A percentile compares a stretch with the other conserved stretches of the same genome.
These are phyloP conservation scores for Chloebia gouldiae DNA, from an alignment of 2,113 vertebrate species.

Conservation along the genomic window DNA sequence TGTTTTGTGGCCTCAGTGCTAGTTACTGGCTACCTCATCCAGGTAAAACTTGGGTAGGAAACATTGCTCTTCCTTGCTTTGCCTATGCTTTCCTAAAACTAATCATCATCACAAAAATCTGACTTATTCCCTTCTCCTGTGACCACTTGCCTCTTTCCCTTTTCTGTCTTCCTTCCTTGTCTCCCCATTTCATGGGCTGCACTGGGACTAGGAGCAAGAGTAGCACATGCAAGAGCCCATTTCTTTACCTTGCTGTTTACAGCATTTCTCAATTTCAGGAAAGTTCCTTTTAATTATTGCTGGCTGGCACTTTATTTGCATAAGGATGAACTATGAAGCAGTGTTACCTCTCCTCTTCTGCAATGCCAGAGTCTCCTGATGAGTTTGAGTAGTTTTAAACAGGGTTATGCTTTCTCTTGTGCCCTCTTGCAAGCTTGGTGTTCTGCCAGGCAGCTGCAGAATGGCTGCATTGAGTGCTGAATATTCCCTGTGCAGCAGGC, in stretches of 20 bases:
- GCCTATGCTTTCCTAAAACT: not conserved
- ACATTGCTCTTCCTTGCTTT: not conserved
- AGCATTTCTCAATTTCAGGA: not conserved
- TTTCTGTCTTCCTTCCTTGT: not conserved
- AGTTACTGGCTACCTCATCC: not conserved
- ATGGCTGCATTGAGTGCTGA: not conserved
- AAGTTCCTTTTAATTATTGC: not conserved
- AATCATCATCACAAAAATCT: accelerated
- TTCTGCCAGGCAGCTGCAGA: constrained; percentile 8
- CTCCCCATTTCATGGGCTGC: not conserved
- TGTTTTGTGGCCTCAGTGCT: not conserved
- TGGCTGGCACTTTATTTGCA: not conserved
- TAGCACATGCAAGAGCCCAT: not conserved
- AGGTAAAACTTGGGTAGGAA: not conserved
- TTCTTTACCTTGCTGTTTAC: not conserved
- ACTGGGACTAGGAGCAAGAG: not conserved
- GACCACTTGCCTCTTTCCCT: not conserved
- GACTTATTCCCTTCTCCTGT: not conserved
- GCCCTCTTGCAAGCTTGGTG: not conserved
- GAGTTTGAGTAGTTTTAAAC: not conserved
- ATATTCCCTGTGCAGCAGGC: not conserved
- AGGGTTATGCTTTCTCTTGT: not conserved
- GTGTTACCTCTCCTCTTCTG: not conserved
- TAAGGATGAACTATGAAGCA: not conserved
- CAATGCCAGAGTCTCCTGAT: not conserved